Base-by-base conservation (phyloP, 2,797 vertebrate genomes). In the Pseudotriccus pelzelni region DNA sequence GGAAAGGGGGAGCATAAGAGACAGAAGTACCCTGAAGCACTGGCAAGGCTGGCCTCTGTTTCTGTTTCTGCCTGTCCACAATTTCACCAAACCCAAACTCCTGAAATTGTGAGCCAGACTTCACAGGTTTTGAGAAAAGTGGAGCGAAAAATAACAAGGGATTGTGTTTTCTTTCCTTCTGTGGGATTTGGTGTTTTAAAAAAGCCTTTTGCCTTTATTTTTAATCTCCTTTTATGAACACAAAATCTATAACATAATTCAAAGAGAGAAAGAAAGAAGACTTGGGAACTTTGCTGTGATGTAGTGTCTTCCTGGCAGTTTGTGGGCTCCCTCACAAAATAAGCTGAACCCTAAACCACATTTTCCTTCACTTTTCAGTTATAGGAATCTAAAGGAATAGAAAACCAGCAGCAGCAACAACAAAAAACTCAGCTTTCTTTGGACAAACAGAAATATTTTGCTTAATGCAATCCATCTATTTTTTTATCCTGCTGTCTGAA, bases 401-500 rank as follows among this genome's bases (percentile, higher is more conserved):
- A 47, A 83, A 95, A 84, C 8, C 25, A 44, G 32, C 20, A 63
- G 15, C 39, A 44, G 24, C 28, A 43, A 55, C 62, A 46, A 34
- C 18, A 20, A 58, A 73, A 68, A 24, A 43, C 56, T 17, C 27
- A 30, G 32, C 56, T 80, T 90, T 43, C 46, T 94, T 95, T 89
- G 67, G 80, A 90, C 49, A 82, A 95, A 93, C 55, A 87, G 52
- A 41, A 94, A 67, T 14, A 52, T 75, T 92, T 82, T 72, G 21
- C 59, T 92, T 90, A 89, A 76, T 44, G 34, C 1, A 6, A 82
- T 82, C 63, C 10, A 34, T 81, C 94, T 90, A 46, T 39, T 86
- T 89, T 88, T 76, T 87, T 49, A 70, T 82, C 56, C 68, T 55
- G 46, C 60, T 84, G 75, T 64, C 94, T 93, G 86, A 93, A 93